Evolutionary conservation across 2,797 vertebrate species (phyloP).

Genomic region (Meda fulgida): DNA sequence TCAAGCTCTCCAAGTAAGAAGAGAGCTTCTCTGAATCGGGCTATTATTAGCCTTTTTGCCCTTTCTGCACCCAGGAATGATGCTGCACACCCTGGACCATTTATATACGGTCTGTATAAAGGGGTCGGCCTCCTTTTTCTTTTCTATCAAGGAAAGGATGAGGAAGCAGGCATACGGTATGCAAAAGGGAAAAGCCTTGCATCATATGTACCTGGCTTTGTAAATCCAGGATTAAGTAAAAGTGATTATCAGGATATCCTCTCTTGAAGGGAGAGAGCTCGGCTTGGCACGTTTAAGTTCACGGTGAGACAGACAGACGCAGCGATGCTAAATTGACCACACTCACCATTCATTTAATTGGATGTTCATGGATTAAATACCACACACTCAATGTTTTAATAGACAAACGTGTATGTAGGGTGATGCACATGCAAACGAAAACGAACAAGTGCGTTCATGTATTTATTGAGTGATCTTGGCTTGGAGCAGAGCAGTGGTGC

Average conservation of each 20-base stretch:
- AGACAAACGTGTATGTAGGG: background rate
- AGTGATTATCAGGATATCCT: slow-evolving; percentile 58
- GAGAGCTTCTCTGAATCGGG: slow-evolving; percentile 24
- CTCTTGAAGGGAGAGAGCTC: slow-evolving; percentile 25
- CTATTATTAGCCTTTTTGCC: slow-evolving; percentile 51
- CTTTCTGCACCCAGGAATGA: slow-evolving; percentile 19
- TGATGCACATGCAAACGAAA: background rate
- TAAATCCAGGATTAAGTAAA: slow-evolving; percentile 55
- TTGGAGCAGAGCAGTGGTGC: background rate
- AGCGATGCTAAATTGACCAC: slow-evolving; percentile 19
- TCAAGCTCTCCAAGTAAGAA: slow-evolving; percentile 5
- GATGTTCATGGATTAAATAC: background rate
- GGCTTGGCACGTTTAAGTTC: slow-evolving; percentile 27
- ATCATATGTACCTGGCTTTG: slow-evolving; percentile 48
- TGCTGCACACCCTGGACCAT: slow-evolving; percentile 29
- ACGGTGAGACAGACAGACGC: background rate
- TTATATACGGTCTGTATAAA: slow-evolving; percentile 48
- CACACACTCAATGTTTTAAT: background rate
- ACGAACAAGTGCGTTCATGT: background rate
- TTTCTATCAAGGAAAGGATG: slow-evolving; percentile 19
- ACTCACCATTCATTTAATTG: background rate
- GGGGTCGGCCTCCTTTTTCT: slow-evolving; percentile 4
- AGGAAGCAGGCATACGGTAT: background rate
- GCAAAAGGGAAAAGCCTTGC: slow-evolving; percentile 39
- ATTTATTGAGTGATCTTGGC: background rate